Evolutionary conservation across 2,888 invertebrate genomes (phyloP), one percentile per base, ranked within the genome.

Genomic region (Diploptera punctata): DNA sequence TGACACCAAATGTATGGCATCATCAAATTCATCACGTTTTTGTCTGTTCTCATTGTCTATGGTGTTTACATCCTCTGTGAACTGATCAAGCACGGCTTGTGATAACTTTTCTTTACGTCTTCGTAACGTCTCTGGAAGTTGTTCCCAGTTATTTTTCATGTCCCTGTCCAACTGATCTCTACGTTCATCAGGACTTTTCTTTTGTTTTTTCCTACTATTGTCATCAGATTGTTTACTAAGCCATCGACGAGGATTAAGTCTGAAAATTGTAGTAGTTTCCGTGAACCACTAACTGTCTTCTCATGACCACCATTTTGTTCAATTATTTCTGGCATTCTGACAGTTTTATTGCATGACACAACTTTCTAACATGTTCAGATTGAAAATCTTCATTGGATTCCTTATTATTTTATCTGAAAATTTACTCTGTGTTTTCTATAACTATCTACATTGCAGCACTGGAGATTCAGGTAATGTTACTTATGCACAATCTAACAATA

Each of bases 121-220:
- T 38, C 83, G 77, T 67, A 84, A 71, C 0, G 84, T 84, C 47
- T 80, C 81, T 7, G 83, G 83, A 67, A 84, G 73, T 49, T 84
- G 83, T 13, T 81, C 81, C 84, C 84, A 84, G 72, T 82, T 76
- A 54, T 65, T 73, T 57, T 73, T 70, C 76, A 76, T 77, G 54
- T 76, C 75, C 54, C 71, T 70, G 44, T 76, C 76, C 31, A 76
- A 67, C 9, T 74, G 73, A 10, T 73, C 74, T 19, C 75, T 61
- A 1, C 76, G 49, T 21, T 76, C 75, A 13, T 75, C 75, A 10
- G 75, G 67, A 52, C 70, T 68, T 2, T 57, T 21, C 7, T 65
- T 65, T 4, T 62, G 43, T 18, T 65, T 38, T 16, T 47, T 47
- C 1, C 33, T 2, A 4, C 9, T 10, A 16, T 54, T 54, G 24